Base-by-base conservation (phyloP, 2,113 vertebrate species). In the Rissa tridactyla region DNA sequence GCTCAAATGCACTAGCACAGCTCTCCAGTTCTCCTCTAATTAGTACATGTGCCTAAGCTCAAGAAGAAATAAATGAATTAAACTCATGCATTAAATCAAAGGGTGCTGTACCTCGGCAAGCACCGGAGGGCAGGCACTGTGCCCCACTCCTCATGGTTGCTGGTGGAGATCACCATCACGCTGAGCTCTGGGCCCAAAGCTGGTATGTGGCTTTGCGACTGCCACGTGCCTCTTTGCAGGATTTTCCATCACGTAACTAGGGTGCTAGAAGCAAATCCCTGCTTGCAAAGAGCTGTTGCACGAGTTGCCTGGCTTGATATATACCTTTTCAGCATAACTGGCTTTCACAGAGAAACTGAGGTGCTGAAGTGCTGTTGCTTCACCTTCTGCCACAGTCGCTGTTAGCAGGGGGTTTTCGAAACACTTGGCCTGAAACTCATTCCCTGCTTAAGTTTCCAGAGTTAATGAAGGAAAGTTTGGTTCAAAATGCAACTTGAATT, bases 1-100 rank as follows among this genome's bases (percentile, higher is more conserved):
- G 91, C 55, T 92, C 96, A 77, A 88, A 90, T 8, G 75, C 0
- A 3, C 78, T 62, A 81, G 92, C 85, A 88, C 79, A 96, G 90
- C 83, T 77, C 86, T 70, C 42, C 75, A 94, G 86, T 71, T 75
- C 88, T 87, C 58, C 64, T 72, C 87, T 90, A 92, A 95, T 94
- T 87, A 92, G 73, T n/a, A 92, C 69, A 36, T 13, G 69, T 66
- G 62, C 51, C 60, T 21, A 46, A 69, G 32, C 64, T 73, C 36
- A 82, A 82, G 85, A 78, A 66, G 80, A 90, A 79, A 78, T 6
- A 81, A 80, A 73, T 13, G 25, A 81, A 51, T 51, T 58, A 68
- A 96, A 29, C 40, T 57, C 32, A 12, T 22, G 60, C 17, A 71
- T 51, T 26, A 16, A 78, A 69, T 27, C 34, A 64, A 66, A 85